Evolutionary conservation across 2,888 invertebrate species (phyloP), one percentile per base, ranked within the genome.

Genomic region (Cantharis rufa): DNA sequence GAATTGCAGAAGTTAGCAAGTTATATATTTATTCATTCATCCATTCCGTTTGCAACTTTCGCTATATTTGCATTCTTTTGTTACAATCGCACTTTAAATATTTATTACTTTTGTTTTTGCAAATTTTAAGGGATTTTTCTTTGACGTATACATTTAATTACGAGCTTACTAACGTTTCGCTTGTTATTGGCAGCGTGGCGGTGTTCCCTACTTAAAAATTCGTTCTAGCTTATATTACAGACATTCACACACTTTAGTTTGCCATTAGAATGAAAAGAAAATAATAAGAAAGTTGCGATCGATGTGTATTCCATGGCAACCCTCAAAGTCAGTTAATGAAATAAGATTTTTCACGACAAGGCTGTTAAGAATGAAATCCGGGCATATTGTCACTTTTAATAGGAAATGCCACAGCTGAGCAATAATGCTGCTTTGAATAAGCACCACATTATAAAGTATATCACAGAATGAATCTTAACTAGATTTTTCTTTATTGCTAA

Each of bases 261-360:
- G 64, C 75, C 69, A 70, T 78, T 78, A 78, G 71, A 72, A 75
- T 61, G 70, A 78, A 75, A 78, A 69, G 70, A 28, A 68, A 78
- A 70, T 75, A 78, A 72, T 75, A 75, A 75, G 75, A 74, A 48
- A 71, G 72, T 15, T 13, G 72, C 80, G 79, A 80, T 81, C 81
- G 80, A 80, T 80, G 79, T 78, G 75, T 81, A 81, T 81, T 82
- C 80, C 82, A 77, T 79, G 82, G 82, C 82, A 82, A 80, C 82
- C 81, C 80, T 82, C 80, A 86, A 85, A 87, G 86, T 85, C 86
- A 87, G 86, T 87, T 88, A 88, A 88, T 88, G 88, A 88, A 88
- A 88, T 86, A 85, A 86, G 87, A 88, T 88, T 88, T 88, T 87
- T 88, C 87, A 85, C 85, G 86, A 87, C 86, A 84, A 85, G 82